Conservation (phyloP, 2,113 vertebrate genomes). For the Callipepla squamata region DNA sequence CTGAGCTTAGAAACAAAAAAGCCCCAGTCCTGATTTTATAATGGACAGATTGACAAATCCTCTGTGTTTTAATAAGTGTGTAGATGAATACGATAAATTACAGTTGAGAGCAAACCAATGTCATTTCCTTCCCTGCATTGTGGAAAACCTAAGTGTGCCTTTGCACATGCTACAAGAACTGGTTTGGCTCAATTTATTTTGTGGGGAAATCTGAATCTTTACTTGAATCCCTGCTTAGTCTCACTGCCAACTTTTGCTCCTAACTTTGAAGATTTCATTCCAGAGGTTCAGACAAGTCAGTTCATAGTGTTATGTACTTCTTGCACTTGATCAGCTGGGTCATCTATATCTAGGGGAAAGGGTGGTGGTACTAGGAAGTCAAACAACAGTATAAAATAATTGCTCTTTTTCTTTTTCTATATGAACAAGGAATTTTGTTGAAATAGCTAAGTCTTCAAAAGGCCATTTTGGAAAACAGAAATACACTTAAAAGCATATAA, state of each 20-base stretch:
- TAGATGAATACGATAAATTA: conserved; percentile 54
- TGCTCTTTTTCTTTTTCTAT: conserved; percentile 65
- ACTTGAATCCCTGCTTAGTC: conserved; percentile 49
- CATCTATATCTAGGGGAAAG: conserved; percentile 41
- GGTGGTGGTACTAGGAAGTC: not conserved
- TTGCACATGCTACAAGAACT: conserved; percentile 13
- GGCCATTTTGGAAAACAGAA: conserved; percentile 72
- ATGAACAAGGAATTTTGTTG: conserved; percentile 69
- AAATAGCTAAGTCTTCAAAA: conserved; percentile 74
- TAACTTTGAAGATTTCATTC: conserved; percentile 56
- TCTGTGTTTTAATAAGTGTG: not conserved
- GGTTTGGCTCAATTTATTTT: conserved; percentile 20
- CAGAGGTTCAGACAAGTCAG: conserved; percentile 30
- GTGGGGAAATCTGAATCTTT: conserved; percentile 45
- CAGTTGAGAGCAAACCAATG: not conserved
- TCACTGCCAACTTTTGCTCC: conserved; percentile 30
- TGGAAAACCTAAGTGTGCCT: conserved; percentile 19
- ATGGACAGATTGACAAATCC: conserved; percentile 42
- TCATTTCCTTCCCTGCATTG: conserved; percentile 10
- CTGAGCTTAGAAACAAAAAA: conserved; percentile 4
- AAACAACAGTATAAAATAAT: conserved; percentile 74
- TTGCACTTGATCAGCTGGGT: conserved; percentile 61
- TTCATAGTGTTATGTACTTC: not conserved
- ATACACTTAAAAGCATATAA: conserved; percentile 79
- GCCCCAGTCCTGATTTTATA: not conserved